Percentiles rank a stretch among this genome's conserved stretches.
Evolutionary conservation across 2,797 vertebrate genomes (phyloP).

Genomic region (Sebastes diaconus): DNA sequence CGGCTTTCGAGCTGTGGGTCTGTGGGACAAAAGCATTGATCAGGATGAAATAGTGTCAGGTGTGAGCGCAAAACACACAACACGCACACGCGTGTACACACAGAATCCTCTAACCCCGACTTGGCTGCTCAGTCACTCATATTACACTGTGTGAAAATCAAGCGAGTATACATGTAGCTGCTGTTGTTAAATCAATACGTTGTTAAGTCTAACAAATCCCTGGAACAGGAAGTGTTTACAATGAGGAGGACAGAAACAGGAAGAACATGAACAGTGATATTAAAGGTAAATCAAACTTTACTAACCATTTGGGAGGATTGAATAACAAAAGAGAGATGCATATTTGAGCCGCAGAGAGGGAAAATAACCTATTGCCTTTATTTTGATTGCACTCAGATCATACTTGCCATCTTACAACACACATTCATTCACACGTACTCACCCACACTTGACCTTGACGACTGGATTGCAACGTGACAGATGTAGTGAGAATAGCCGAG

Average conservation of each 20-base stretch:
- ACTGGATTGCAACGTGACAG: constrained; percentile 25
- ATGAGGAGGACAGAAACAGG: not conserved
- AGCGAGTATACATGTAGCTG: constrained; percentile 16
- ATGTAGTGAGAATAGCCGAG: constrained; percentile 39
- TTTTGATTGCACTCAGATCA: constrained; percentile 8
- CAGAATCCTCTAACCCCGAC: constrained; percentile 8
- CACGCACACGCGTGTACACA: constrained; percentile 20
- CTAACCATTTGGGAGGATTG: not conserved
- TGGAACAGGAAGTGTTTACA: constrained; percentile 1
- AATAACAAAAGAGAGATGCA: constrained; percentile 8
- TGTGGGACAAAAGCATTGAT: constrained; percentile 78
- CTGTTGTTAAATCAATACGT: constrained; percentile 23
- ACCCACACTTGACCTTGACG: constrained; percentile 48
- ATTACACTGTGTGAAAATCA: constrained; percentile 37
- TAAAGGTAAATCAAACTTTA: constrained; percentile 6
- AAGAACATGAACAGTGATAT: not conserved
- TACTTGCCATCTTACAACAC: not conserved
- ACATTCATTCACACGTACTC: not conserved
- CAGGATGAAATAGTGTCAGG: constrained; percentile 76
- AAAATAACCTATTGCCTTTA: constrained; percentile 27
- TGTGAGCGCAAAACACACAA: constrained; percentile 57
- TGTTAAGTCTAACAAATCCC: constrained; percentile 34
- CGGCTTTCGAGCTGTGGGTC: constrained; percentile 66
- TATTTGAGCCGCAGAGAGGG: not conserved
- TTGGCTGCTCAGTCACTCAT: constrained; percentile 27